Evolutionary conservation across 1,140 invertebrate species (phyloP).

Genomic region (Nasonia longicornis): DNA sequence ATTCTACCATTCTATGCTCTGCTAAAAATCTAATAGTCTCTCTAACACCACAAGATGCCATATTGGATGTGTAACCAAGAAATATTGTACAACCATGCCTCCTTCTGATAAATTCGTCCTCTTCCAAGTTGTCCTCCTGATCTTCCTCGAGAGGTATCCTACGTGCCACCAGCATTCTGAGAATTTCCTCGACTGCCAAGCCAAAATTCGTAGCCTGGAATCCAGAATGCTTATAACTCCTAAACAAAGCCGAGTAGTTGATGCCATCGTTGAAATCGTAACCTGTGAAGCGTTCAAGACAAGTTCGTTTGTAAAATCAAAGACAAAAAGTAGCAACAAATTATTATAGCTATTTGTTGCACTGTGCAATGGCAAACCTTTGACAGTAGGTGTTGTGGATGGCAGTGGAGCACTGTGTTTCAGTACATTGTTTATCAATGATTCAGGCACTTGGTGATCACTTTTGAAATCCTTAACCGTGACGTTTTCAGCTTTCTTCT

Average conservation of each 20-base stretch:
- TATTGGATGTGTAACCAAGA: constrained; percentile 97
- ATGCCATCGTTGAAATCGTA: constrained; percentile 96
- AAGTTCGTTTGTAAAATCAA: background rate
- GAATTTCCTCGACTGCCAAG: constrained; percentile 89
- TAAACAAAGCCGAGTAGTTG: constrained; percentile 87
- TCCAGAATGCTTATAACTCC: constrained; percentile 85
- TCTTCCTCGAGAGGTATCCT: constrained; percentile 76
- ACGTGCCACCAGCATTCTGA: constrained; percentile 88
- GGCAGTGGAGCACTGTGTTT: constrained; percentile 75
- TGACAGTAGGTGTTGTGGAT: constrained; percentile 74
- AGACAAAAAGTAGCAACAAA: background rate
- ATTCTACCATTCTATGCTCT: constrained; percentile 83
- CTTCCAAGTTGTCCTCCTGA: constrained; percentile 76
- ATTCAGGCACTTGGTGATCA: constrained; percentile 53
- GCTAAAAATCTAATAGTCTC: constrained; percentile 92
- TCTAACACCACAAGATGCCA: constrained; percentile 94
- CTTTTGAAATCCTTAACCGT: constrained; percentile 1
- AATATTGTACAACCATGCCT: constrained; percentile 94
- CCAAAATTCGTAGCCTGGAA: constrained; percentile 98
- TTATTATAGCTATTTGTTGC: too few relatives aligned
- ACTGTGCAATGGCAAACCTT: constrained; percentile 62
- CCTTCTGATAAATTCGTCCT: constrained; percentile 84
- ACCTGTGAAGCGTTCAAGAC: constrained; percentile 64
- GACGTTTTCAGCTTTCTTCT: background rate
- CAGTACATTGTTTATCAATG: constrained; percentile 75